Evolutionary conservation across 2,113 vertebrate species (phyloP).

Genomic region (Mus pahari): DNA sequence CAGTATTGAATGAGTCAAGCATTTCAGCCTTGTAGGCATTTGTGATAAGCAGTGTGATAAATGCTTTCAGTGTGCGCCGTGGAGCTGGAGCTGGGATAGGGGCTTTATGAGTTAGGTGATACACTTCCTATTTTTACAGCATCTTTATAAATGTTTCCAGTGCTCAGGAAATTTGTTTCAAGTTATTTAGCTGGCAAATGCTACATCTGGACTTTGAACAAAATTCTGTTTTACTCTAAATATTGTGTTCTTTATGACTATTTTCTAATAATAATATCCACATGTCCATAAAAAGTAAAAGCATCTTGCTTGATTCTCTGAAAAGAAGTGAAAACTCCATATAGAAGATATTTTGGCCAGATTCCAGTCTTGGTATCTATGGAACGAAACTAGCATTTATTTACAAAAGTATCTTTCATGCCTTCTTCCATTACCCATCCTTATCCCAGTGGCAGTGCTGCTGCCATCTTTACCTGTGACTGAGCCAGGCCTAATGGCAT

Average conservation of each 20-base stretch:
- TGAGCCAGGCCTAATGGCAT: not conserved
- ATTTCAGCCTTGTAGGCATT: not conserved
- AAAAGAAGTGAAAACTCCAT: not conserved
- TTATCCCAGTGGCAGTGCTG: not conserved
- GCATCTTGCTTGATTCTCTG: not conserved
- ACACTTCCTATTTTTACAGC: not conserved
- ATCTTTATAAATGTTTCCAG: conserved; percentile 41
- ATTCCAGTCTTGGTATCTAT: not conserved
- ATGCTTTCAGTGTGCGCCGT: not conserved
- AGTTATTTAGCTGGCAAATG: conserved; percentile 44
- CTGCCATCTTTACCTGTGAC: not conserved
- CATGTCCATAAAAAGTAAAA: conserved; percentile 15
- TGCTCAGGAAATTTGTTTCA: conserved; percentile 60
- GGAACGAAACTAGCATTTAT: conserved; percentile 8
- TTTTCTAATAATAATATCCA: conserved; percentile 53
- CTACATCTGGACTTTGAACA: conserved; percentile 41
- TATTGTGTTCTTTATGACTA: not conserved
- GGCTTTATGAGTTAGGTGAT: not conserved
- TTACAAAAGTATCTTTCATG: not conserved
- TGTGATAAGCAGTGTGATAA: not conserved
- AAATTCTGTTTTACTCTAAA: conserved; percentile 42
- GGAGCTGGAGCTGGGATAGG: conserved; percentile 26
- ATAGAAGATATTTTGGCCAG: not conserved
- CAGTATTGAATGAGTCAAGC: not conserved
- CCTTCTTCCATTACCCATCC: not conserved